Evolutionary conservation across 2,113 vertebrate species (phyloP), one percentile per base, ranked within the genome.

Genomic region (Felis catus): DNA sequence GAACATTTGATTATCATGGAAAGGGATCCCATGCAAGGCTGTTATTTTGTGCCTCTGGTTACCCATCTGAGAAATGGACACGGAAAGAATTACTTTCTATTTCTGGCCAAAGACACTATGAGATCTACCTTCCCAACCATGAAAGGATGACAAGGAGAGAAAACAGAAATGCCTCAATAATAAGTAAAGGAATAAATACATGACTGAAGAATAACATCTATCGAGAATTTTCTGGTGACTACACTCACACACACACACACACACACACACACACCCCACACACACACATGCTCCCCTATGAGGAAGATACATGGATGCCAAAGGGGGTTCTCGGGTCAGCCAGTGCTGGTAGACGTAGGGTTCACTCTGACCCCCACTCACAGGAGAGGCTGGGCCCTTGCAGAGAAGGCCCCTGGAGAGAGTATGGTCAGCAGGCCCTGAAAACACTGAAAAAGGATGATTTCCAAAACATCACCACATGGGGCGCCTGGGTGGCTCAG

Each of bases 261-360:
- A 11, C 1, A 36, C n/a, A 36, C 68, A n/a, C 66, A 33, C 31
- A 68, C 65, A 33, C n/a, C 36, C 36, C 36, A 36, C 41, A 41
- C 41, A 9, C n/a, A 21, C n/a, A 5, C 70, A 36, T 9, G 7
- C 58, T 87, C 8, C 25, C 27, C 12, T 9, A 12, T 48, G 29
- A 16, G 29, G 13, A 66, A 70, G 81, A 41, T 16, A 41, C 15
- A 7, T 0, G 39, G 85, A 21, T 23, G 15, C 19, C 7, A 12
- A 41, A 21, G 13, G 25, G 2, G 41, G 23, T 23, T 29, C 2
- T 33, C 1, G 2, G 15, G 31, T 5, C 6, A 18, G 25, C 5
- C n/a, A 31, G 5, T 4, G 29, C n/a, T 27, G 5, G 27, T 5
- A 9, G 51, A 25, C 8, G 29, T 2, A 25, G 36, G 45, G 53